phyloP scores from a whole-genome alignment of 2,888 invertebrate genomes.

The Drosophila colorata region DNA sequence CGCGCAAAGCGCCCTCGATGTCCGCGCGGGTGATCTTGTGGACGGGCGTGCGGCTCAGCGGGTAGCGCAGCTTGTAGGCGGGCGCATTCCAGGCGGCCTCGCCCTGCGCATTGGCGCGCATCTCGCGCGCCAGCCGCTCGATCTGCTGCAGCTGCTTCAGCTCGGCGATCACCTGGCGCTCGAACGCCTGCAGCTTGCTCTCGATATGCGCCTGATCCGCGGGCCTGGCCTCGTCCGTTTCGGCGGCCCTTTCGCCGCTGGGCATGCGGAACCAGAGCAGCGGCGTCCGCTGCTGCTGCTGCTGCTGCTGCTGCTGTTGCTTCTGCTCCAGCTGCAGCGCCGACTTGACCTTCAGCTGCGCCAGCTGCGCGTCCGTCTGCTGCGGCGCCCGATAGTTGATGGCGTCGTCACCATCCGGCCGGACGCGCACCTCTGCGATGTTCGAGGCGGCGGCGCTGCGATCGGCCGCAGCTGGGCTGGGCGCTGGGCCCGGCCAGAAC shows the following conservation, averaged over 20 bases:
- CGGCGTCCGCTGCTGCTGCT: conserved; percentile 59
- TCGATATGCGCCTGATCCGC: conserved; percentile 64
- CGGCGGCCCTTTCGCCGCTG: neutral
- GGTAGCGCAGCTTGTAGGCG: conserved; percentile 59
- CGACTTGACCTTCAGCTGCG: conserved; percentile 61
- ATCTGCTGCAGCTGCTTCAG: conserved; percentile 76
- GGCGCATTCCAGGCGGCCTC: neutral
- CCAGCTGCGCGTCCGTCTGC: conserved; percentile 45
- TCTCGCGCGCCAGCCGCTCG: conserved; percentile 73
- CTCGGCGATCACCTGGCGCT: conserved; percentile 76
- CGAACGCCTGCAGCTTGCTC: conserved; percentile 69
- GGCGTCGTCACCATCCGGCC: conserved; percentile 48
- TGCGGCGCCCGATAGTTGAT: conserved; percentile 27
- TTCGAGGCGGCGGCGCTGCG: conserved; percentile 64
- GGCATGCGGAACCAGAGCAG: conserved; percentile 81
- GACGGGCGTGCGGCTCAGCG: conserved; percentile 74
- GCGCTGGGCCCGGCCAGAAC: conserved; percentile 34
- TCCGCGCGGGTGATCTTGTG: conserved; percentile 81
- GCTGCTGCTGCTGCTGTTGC: conserved; percentile 46
- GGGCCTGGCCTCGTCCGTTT: conserved; percentile 30
- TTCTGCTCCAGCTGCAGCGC: conserved; percentile 53
- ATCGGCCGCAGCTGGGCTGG: neutral
- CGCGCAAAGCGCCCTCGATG: conserved; percentile 79
- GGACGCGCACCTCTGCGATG: conserved; percentile 78
- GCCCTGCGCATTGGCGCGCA: conserved; percentile 59